Evolutionary conservation across 37 sponge, comb jelly and placozoan species (phyloP).

Genomic region (Tethya wilhelma): DNA sequence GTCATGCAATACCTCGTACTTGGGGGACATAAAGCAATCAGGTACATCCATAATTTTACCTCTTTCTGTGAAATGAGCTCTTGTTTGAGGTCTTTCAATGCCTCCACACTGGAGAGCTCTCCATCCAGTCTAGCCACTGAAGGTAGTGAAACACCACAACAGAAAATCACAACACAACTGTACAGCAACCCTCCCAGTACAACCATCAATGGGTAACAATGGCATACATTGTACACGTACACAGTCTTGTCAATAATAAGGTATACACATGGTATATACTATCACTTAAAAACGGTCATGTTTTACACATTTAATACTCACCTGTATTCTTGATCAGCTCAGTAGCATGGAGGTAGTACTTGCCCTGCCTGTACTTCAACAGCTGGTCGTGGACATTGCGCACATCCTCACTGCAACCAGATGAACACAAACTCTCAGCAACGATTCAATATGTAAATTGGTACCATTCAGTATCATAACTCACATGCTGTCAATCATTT

Average conservation of each 20-base stretch:
- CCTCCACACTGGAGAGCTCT: conserved; percentile 69
- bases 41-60: conserved; percentile 19
- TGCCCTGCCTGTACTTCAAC: conserved; percentile 27
- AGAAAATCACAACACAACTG: too few species aligned
- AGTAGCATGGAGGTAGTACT: conserved; percentile 86
- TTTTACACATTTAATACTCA: background rate
- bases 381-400: conserved; percentile 68
- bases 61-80: conserved; percentile 65
- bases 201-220: background rate
- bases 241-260: too few species aligned
- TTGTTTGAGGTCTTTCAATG: conserved; percentile 70
- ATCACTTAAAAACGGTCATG: background rate
- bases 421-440: too few species aligned
- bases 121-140: conserved; percentile 64
- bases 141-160: too few species aligned
- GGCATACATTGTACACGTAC: too few species aligned
- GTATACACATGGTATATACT: background rate
- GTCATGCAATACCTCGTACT: too few species aligned
- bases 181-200: background rate
- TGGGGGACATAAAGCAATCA: too few species aligned
- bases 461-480: too few species aligned
- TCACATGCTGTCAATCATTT: conserved; percentile 85
- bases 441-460: too few species aligned
- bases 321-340: conserved; percentile 65
- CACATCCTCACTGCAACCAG: conserved; percentile 62